Base-by-base conservation (phyloP, 2,888 invertebrate species). In the Vesta saturnalis region DNA sequence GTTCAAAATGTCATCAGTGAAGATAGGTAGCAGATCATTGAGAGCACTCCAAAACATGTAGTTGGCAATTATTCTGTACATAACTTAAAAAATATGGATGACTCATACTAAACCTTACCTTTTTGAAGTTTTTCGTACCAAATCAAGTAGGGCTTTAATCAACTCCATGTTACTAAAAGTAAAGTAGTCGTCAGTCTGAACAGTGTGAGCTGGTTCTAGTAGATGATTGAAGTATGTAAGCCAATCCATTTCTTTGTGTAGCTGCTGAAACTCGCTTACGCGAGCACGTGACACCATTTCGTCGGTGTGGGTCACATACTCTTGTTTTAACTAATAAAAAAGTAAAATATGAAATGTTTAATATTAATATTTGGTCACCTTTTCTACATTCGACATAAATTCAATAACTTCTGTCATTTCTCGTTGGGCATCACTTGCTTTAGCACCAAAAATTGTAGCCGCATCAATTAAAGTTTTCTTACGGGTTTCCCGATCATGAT, bases 371-470 rank as follows among this genome's bases (percentile, higher is more conserved):
- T 1, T 4, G 30, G 10, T 18, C 6, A 49, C 47, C 18, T 49
- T 49, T 14, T 49, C 47, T 1, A 49, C 15, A 18, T 49, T 49
- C 15, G 8, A 15, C 16, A 49, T 49, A 10, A 49, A 15, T 3
- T 49, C 47, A 6, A 18, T 18, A n/a, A 49, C 47, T 8, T 49
- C 47, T 49, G 6, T 18, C 47, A 49, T 49, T 49, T 49, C 47
- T 3, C 3, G 3, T 1, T 18, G 15, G 6, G 47, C 47, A 1
- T 6, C 8, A 6, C 1, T 49, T 49, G 10, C 8, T 1, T 49
- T 15, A 15, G 47, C 47, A 18, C 47, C 47, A 49, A 49, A 49
- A 49, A 49, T 15, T 8, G 18, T 18, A 1, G 47, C 47, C 1
- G 15, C 47, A 15, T 49, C 14, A 14, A 49, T 18, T 18, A 49